Evolutionary conservation across 1,140 invertebrate genomes (phyloP), one percentile per base, ranked within the genome.

Genomic region (Procambarus virginalis): DNA sequence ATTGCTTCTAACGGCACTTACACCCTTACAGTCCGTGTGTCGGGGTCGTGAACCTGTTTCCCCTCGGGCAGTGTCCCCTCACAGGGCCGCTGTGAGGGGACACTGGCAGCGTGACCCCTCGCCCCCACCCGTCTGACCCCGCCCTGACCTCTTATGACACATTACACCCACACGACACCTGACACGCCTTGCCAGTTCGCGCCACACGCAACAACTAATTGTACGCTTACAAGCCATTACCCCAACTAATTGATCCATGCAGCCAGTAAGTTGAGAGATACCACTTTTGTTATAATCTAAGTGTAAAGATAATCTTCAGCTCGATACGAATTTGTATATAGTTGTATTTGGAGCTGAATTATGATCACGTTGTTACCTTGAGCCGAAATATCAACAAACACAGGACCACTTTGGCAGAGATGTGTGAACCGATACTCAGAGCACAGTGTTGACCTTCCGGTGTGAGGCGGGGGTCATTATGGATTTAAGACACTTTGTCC

Each of bases 41-140:
- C 46, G 64, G 49, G 34, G 58, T 88, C 64, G 58, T 88, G 86
- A 88, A 88, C 86, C 86, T 88, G 86, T 88, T 88, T 88, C 86
- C 86, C 86, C 86, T 88, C 86, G 86, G 86, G 86, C 86, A 88
- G 20, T 88, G 86, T 88, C 86, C 86, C 78, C 78, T 73, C 78
- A 14, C 75, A 12, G 76, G 84, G 14, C 79, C 5, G 12, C 6
- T 34, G 77, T 22, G 45, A 51, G 17, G 77, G 49, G 20, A n/a
- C 22, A 20, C 49, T n/a, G 73, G 68, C 70, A 46, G 51, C 68
- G 22, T 76, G 22, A 58, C 49, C 84, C 75, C 34, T 34, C 5
- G 22, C 76, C 55, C 6, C 5, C 81, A 34, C 55, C 46, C 22
- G 17, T 70, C 1, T 55, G 60, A 70, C n/a, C 86, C 79, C 79